phyloP scores from a whole-genome alignment of 1,140 invertebrate species.

The Pseudomyrmex dendroicus region DNA sequence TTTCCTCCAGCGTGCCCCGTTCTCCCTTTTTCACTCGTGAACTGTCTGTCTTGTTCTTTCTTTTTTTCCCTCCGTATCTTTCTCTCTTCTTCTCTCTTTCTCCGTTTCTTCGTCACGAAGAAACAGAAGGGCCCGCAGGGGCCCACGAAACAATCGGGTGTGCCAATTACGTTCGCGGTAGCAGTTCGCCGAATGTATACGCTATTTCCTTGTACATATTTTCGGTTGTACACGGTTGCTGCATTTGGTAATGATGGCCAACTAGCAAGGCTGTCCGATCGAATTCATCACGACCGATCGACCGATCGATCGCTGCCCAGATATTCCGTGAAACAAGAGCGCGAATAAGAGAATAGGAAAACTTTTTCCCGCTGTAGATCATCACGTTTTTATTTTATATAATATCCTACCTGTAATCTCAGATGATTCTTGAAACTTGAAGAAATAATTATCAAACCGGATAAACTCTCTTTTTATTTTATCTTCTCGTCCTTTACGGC shows the following conservation, averaged over 20 bases:
- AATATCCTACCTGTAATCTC: not conserved
- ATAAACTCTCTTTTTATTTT: slow-evolving; percentile 4
- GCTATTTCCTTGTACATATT: slow-evolving; percentile 40
- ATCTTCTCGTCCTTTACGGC: not conserved
- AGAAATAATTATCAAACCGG: slow-evolving; percentile 31
- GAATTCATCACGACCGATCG: not conserved
- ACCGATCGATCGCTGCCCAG: slow-evolving; percentile 12
- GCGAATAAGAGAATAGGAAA: not conserved
- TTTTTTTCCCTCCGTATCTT: not conserved
- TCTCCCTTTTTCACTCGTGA: slow-evolving; percentile 34
- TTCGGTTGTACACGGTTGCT: slow-evolving; percentile 20
- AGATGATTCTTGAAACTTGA: slow-evolving; percentile 16
- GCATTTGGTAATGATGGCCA: slow-evolving; percentile 30
- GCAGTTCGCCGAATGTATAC: slow-evolving; percentile 69
- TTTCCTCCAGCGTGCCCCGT: not conserved
- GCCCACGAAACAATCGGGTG: slow-evolving; percentile 65
- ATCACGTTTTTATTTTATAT: not conserved
- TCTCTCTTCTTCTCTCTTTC: not conserved
- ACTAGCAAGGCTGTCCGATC: slow-evolving; percentile 13
- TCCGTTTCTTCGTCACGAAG: slow-evolving; percentile 5
- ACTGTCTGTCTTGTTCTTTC: slow-evolving; percentile 5
- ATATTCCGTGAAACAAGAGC: not conserved
- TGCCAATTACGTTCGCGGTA: slow-evolving; percentile 77
- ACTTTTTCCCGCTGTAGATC: not conserved
- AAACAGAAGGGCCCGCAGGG: not conserved